Percentiles rank a stretch among this genome's conserved stretches.
These are phyloP conservation scores for Zoanthus gigantus DNA, from an alignment of 92 coral and sea anemone species.

Conservation along the genomic window DNA sequence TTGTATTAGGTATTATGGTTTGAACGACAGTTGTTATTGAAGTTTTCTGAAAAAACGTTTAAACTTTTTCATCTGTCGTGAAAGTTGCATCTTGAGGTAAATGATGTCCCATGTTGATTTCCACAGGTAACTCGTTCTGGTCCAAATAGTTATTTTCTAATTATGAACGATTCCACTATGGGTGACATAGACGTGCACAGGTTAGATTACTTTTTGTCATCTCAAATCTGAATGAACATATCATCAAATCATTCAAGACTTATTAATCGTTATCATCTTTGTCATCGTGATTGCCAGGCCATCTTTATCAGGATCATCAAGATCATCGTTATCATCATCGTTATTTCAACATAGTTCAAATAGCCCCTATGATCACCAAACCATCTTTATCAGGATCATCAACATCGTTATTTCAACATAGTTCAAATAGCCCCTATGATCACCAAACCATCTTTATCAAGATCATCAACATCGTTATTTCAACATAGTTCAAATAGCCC, in stretches of 20 bases:
- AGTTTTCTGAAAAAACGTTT: background rate
- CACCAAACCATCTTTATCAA: background rate
- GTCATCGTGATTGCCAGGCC: background rate
- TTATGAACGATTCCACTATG: conserved; percentile 84
- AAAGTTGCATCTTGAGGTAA: background rate
- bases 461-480: background rate
- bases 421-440: background rate
- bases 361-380: background rate
- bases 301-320: background rate
- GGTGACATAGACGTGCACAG: conserved; percentile 94
- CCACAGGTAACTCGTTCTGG: conserved; percentile 85
- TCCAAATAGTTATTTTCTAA: conserved; percentile 85
- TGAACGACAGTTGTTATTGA: background rate
- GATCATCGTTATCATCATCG: background rate
- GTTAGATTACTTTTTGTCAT: conserved; percentile 36
- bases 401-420: background rate
- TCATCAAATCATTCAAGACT: background rate
- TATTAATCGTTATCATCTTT: too few species aligned
- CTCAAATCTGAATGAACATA: background rate
- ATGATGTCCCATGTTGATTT: background rate
- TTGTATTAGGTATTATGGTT: background rate
- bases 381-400: background rate
- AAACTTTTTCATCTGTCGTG: background rate
- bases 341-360: background rate
- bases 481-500: background rate